phyloP scores from a whole-genome alignment of 1,140 invertebrate species.

The Drosophila ironensis region DNA sequence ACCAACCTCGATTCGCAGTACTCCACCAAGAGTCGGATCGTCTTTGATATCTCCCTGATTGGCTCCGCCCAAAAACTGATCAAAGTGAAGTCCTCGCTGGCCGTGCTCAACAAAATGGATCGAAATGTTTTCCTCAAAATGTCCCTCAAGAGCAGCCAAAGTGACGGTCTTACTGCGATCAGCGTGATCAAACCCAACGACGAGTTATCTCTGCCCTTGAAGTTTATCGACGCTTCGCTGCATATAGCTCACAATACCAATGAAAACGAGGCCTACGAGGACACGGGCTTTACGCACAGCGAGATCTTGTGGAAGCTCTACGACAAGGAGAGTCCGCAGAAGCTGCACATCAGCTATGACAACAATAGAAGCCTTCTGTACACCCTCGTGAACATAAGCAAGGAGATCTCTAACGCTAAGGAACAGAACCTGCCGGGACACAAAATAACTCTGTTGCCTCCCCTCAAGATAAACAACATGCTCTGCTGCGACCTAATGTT shows the following conservation, averaged over 20 bases:
- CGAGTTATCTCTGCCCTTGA: slow-evolving; percentile 75
- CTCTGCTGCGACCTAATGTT: slow-evolving; percentile 89
- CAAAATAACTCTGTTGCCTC: slow-evolving; percentile 91
- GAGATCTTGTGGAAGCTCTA: slow-evolving; percentile 64
- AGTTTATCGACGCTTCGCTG: slow-evolving; percentile 68
- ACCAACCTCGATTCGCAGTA: slow-evolving; percentile 84
- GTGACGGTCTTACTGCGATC: slow-evolving; percentile 32
- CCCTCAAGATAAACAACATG: slow-evolving; percentile 90
- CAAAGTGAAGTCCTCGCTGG: slow-evolving; percentile 95
- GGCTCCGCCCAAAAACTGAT: slow-evolving; percentile 97
- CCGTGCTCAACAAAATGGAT: slow-evolving; percentile 89
- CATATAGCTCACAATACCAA: slow-evolving; percentile 53
- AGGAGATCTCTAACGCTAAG: slow-evolving; percentile 91
- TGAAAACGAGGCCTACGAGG: slow-evolving; percentile 34
- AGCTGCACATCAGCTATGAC: slow-evolving; percentile 59
- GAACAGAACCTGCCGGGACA: slow-evolving; percentile 88
- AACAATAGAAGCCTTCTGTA: slow-evolving; percentile 57
- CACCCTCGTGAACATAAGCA: slow-evolving; percentile 84
- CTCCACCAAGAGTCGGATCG: slow-evolving; percentile 86
- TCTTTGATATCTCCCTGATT: slow-evolving; percentile 94
- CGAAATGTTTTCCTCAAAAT: slow-evolving; percentile 88
- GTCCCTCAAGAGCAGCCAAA: slow-evolving; percentile 82
- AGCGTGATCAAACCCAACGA: slow-evolving; percentile 50
- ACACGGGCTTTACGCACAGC: slow-evolving; percentile 57
- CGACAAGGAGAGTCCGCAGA: slow-evolving; percentile 29